These are phyloP conservation scores for Babylonia areolata DNA, from an alignment of 1,140 invertebrate genomes.

Conservation along the genomic window DNA sequence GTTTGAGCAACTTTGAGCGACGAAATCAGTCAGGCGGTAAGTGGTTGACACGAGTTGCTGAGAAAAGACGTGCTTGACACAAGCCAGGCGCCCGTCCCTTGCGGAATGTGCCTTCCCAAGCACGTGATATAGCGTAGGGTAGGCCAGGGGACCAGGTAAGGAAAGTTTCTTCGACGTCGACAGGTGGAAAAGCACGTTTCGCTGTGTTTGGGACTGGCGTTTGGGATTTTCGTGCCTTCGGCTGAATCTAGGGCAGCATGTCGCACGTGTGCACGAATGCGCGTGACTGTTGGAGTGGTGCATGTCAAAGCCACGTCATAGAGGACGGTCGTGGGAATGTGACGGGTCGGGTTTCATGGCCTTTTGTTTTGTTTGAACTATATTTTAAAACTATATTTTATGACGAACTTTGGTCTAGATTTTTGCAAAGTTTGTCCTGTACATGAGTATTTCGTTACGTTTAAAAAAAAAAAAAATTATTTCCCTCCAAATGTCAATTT, in stretches of 20 bases:
- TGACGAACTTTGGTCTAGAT: no score
- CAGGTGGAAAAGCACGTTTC: background rate
- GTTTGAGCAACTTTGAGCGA: background rate
- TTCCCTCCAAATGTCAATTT: no score
- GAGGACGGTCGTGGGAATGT: no score
- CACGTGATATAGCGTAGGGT: background rate
- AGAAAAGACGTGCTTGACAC: background rate
- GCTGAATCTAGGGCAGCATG: slow-evolving; percentile 10
- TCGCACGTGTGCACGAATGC: slow-evolving; percentile 23
- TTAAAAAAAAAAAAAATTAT: background rate
- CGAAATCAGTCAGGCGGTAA: slow-evolving; percentile 11
- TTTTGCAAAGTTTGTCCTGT: no score
- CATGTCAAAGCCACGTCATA: slow-evolving; percentile 2
- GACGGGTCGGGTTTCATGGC: background rate
- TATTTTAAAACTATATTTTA: no score
- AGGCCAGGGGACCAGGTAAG: background rate
- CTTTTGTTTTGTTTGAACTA: background rate
- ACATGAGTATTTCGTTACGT: background rate
- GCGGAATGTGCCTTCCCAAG: background rate
- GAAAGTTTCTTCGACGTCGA: background rate
- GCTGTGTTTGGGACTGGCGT: background rate
- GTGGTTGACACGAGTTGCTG: background rate
- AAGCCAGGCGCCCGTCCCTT: background rate
- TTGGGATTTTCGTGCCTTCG: background rate
- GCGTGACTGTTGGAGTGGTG: slow-evolving; percentile 22